Base-by-base conservation (phyloP, 2,888 invertebrate species). In the Dysmachus trigonus region DNA sequence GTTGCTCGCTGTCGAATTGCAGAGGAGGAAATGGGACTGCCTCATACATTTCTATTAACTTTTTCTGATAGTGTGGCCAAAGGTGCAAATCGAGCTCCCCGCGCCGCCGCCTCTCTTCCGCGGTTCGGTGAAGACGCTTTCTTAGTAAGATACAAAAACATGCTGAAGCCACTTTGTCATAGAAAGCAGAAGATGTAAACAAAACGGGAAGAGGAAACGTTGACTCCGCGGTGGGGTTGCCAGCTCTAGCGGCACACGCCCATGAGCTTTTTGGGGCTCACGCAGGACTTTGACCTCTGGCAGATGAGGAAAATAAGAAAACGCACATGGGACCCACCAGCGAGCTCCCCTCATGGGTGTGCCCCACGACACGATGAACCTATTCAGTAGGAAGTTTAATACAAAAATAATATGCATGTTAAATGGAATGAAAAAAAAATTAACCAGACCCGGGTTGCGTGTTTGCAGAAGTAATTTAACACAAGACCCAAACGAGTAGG, bases 151-250 rank as follows among this genome's bases (percentile, higher is more conserved):
- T 62, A 73, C 73, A 73, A 76, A 76, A 76, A 76, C 76, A 76
- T 76, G 76, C 6, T 27, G 33, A 76, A 38, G 22, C 38, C 76
- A 38, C 35, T 76, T 38, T 41, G 33, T 41, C 76, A 38, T 76
- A 38, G 76, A 76, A 76, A 38, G 76, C 35, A 76, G 76, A 76
- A 76, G 76, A 76, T 76, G 76, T 76, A 76, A 76, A 76, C 76
- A 76, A 76, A 76, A 76, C 76, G 76, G 76, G 76, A 76, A 76
- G 27, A 76, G 76, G 22, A 76, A 76, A 22, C 76, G 33, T 76
- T 76, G 76, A 76, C 76, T 35, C 76, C 41, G 22, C 0, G 0
- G 3, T 35, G 27, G 76, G n/a, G 76, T 76, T 76, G 4, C 76
- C 76, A 76, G 76, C 31, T 73, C 73, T 3, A 27, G 8, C 2